phyloP scores from a whole-genome alignment of 1,140 invertebrate genomes.

The Akabosia matsudoensis region DNA sequence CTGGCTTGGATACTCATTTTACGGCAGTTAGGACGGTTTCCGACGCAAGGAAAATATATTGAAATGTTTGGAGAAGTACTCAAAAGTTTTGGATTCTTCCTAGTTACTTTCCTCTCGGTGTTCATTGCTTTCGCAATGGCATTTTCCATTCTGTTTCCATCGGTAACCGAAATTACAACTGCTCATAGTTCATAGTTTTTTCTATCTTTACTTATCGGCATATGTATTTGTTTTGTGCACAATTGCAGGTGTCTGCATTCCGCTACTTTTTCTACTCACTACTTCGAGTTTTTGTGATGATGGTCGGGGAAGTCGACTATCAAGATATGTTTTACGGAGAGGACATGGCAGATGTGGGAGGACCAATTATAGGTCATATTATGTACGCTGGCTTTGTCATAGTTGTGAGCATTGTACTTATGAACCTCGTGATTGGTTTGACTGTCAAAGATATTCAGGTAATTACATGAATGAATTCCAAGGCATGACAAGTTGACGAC shows the following conservation, averaged over 20 bases:
- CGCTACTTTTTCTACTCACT: slow-evolving; percentile 33
- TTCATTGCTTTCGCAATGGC: slow-evolving; percentile 71
- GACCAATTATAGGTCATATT: slow-evolving; percentile 31
- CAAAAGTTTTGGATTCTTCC: slow-evolving; percentile 74
- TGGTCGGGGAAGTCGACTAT: slow-evolving; percentile 38
- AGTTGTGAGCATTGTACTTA: slow-evolving; percentile 26
- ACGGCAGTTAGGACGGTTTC: slow-evolving; percentile 66
- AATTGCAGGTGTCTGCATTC: slow-evolving; percentile 30
- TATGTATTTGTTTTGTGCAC: not conserved
- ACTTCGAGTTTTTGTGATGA: slow-evolving; percentile 38
- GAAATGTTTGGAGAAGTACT: slow-evolving; percentile 80
- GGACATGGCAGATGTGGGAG: not conserved
- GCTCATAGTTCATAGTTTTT: not conserved
- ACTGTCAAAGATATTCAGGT: slow-evolving; percentile 29
- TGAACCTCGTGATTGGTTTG: slow-evolving; percentile 29
- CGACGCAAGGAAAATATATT: slow-evolving; percentile 75
- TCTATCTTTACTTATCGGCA: not conserved
- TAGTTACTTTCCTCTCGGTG: slow-evolving; percentile 74
- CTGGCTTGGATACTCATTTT: slow-evolving; percentile 43
- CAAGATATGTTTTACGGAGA: slow-evolving; percentile 33
- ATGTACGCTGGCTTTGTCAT: slow-evolving; percentile 29
- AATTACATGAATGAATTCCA: not conserved
- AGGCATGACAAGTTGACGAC: not conserved
- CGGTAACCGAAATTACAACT: slow-evolving; percentile 26
- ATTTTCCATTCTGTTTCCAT: slow-evolving; percentile 70